Evolutionary conservation across 2,797 vertebrate genomes (phyloP).

Genomic region (Bufotes viridis): DNA sequence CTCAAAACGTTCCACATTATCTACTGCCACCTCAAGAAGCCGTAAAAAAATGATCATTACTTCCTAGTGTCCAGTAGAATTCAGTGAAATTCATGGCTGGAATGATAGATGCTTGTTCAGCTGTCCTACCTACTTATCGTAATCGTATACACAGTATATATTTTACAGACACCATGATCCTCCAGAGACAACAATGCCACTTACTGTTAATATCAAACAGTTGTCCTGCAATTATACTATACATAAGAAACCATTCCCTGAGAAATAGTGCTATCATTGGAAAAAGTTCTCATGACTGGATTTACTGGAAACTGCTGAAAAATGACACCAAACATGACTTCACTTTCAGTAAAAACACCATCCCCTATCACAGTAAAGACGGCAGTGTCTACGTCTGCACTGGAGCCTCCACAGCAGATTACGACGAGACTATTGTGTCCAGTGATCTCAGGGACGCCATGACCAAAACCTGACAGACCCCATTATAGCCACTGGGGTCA

Average conservation of each 20-base stretch:
- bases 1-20: neutral
- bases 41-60: neutral
- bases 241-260: neutral
- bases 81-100: neutral
- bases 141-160: too few relatives aligned
- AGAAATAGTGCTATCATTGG: neutral
- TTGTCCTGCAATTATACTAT: neutral
- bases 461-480: too few relatives aligned
- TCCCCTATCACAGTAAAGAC: neutral
- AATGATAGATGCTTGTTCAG: neutral
- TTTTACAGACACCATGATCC: too few relatives aligned
- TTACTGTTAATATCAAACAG: neutral
- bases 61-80: too few relatives aligned
- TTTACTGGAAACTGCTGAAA: slow-evolving; percentile 8
- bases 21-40: neutral
- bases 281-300: neutral
- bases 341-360: neutral
- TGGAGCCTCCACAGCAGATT: too few relatives aligned
- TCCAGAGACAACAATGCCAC: neutral
- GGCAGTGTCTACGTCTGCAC: too few relatives aligned
- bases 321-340: accelerated
- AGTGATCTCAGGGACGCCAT: too few relatives aligned
- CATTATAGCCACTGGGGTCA: too few relatives aligned
- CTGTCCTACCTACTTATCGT: too few relatives aligned
- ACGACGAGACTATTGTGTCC: too few relatives aligned